Base-by-base conservation (phyloP, 2,888 invertebrate species). In the Tortricodes alternella region DNA sequence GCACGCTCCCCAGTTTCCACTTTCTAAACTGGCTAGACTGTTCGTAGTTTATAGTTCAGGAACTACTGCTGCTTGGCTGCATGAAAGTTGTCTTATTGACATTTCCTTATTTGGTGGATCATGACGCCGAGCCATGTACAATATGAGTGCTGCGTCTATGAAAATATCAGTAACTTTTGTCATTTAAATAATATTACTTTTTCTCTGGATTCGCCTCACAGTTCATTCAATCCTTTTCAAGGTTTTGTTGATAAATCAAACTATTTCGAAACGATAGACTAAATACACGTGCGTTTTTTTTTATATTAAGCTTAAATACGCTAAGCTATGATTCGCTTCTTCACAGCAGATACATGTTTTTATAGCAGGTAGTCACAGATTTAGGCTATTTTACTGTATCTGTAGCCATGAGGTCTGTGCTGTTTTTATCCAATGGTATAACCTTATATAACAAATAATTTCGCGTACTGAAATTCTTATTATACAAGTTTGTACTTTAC, bases 11-110 rank as follows among this genome's bases (percentile, higher is more conserved):
- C 80, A 74, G 78, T 82, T 82, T 87, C 88, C 87, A 88, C 90
- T 90, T 90, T 90, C 90, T 90, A 89, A 89, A 88, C 85, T 76
- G 74, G 83, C 83, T 76, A 75, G 73, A 73, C 75, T 63, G 71
- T 65, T 66, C 67, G 66, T 75, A 65, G 75, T 84, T 88, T 84
- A 88, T 86, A 84, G 85, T 84, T 76, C 89, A 88, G 89, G 89
- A 89, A 89, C 86, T 83, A 64, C 67, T 62, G 70, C 66, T 69
- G 70, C 66, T 69, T 59, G 70, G 71, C 66, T 64, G 75, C 79
- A 85, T 73, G 88, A 87, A 88, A 89, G 86, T 85, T 80, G 82
- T 71, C 69, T 70, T 75, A 67, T 77, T 80, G 78, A 75, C 80
- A 82, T 84, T 88, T 88, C 85, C 87, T 84, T 75, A 68, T 76